Evolutionary conservation across 2,888 invertebrate genomes (phyloP).

Genomic region (Polydesmus complanatus): DNA sequence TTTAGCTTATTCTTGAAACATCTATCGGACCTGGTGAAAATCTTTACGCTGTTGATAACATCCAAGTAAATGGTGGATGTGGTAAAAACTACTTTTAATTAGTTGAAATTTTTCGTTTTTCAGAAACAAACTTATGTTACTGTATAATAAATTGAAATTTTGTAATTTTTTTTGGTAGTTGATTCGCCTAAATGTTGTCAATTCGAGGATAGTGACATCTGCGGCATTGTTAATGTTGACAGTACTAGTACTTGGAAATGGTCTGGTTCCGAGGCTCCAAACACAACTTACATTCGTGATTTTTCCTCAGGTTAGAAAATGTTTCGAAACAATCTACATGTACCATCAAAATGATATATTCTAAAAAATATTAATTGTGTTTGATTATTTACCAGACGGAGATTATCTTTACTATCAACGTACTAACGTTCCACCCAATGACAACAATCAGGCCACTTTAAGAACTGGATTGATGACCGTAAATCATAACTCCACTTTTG

Average conservation of each 20-base stretch:
- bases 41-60: neutral
- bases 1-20: neutral
- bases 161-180: neutral
- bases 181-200: neutral
- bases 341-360: neutral
- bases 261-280: neutral
- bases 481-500: neutral
- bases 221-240: neutral
- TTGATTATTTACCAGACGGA: neutral
- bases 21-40: neutral
- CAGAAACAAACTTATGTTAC: neutral
- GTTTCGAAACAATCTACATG: neutral
- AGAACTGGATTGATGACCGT: neutral
- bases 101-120: too few relatives aligned
- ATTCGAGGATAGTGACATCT: neutral
- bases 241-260: neutral
- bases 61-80: neutral
- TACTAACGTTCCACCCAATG: neutral
- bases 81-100: too few relatives aligned
- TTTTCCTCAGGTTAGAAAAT: neutral
- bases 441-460: neutral
- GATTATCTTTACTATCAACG: neutral
- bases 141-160: neutral
- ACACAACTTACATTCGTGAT: neutral
- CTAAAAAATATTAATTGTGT: neutral